phyloP scores from a whole-genome alignment of 2,113 vertebrate species.

The Eulacestoma nigropectus region DNA sequence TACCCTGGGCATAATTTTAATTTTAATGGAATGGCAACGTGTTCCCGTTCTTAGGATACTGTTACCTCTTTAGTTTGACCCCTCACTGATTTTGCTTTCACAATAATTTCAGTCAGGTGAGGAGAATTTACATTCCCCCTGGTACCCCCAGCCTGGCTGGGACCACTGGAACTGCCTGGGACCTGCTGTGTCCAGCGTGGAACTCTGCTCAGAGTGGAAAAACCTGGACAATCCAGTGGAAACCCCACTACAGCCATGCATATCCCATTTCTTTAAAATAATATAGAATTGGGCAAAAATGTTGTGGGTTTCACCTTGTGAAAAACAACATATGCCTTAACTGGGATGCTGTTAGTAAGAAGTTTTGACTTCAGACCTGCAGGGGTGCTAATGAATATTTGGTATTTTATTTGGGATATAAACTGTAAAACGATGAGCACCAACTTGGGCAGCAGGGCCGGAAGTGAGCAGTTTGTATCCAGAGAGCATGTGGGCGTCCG shows the following conservation, averaged over 20 bases:
- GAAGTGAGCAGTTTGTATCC: background rate
- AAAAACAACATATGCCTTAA: constrained; percentile 4
- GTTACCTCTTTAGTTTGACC: background rate
- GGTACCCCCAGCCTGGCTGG: background rate
- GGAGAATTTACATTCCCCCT: background rate
- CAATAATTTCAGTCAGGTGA: background rate
- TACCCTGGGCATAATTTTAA: background rate
- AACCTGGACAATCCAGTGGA: background rate
- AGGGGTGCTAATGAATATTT: background rate
- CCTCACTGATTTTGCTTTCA: background rate
- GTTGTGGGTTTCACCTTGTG: background rate
- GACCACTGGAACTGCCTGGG: background rate
- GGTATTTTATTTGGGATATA: background rate
- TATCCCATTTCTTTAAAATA: background rate
- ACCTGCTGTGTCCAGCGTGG: background rate
- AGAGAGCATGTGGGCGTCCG: background rate
- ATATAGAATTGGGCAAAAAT: background rate
- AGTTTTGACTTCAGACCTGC: background rate
- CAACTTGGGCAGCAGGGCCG: background rate
- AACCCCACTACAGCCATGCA: background rate
- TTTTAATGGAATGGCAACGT: background rate
- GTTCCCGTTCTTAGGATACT: background rate
- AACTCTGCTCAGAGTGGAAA: background rate
- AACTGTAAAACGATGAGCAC: background rate
- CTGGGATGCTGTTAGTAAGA: background rate